phyloP scores from a whole-genome alignment of 2,888 invertebrate species.

The Drosophila lutescens region DNA sequence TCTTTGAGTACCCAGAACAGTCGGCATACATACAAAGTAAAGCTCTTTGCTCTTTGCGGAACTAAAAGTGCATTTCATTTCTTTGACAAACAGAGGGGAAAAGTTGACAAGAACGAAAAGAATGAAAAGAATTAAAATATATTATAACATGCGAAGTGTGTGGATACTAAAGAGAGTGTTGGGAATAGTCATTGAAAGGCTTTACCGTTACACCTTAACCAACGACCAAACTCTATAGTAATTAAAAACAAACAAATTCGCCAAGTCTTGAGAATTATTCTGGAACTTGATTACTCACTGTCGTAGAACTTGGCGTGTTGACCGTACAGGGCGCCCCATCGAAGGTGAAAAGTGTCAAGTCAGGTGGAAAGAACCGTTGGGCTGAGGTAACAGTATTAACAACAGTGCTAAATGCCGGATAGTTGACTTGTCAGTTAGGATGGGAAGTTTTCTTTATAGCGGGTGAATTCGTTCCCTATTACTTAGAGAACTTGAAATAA shows the following conservation, averaged over 20 bases:
- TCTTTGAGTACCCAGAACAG: conserved; percentile 3
- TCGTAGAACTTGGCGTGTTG: conserved; percentile 11
- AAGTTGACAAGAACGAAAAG: conserved; percentile 32
- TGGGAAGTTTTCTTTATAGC: conserved; percentile 4
- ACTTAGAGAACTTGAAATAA: background rate
- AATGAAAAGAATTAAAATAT: conserved; percentile 10
- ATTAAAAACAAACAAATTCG: conserved; percentile 74
- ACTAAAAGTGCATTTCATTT: conserved; percentile 64
- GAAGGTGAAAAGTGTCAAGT: conserved; percentile 47
- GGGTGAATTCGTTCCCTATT: conserved; percentile 7
- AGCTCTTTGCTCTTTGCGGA: conserved; percentile 26
- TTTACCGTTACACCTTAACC: conserved; percentile 65
- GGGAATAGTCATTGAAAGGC: conserved; percentile 58
- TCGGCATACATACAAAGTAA: conserved; percentile 1
- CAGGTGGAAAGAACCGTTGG: conserved; percentile 38
- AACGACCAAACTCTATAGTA: conserved; percentile 59
- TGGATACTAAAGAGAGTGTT: conserved; percentile 29
- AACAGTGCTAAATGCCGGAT: conserved; percentile 42
- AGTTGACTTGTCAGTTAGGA: conserved; percentile 10
- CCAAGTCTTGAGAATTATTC: conserved; percentile 32
- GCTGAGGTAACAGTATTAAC: conserved; percentile 50
- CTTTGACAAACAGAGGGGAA: conserved; percentile 36
- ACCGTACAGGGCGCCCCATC: conserved; percentile 36
- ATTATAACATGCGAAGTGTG: conserved; percentile 11
- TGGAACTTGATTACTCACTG: conserved; percentile 42